Evolutionary conservation across 2,888 invertebrate species (phyloP).

Genomic region (Clepsis dumicolana): DNA sequence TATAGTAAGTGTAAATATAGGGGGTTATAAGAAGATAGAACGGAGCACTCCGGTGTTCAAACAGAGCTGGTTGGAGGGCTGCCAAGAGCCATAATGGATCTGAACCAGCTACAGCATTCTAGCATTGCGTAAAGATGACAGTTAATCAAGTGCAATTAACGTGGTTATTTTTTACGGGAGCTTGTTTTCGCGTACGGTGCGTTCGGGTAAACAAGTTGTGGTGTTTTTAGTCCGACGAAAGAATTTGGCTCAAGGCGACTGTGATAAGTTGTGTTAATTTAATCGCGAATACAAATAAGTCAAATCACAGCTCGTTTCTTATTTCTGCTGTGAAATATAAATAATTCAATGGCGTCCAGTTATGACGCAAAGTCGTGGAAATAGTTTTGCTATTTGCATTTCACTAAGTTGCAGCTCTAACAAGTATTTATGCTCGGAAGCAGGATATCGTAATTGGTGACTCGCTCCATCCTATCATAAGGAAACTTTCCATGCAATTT

Average conservation of each 20-base stretch:
- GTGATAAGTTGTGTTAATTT: slow-evolving; percentile 8
- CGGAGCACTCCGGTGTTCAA: slow-evolving; percentile 30
- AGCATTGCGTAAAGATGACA: slow-evolving; percentile 16
- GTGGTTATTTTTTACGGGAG: slow-evolving; percentile 31
- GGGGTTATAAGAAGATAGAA: slow-evolving; percentile 18
- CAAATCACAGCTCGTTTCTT: slow-evolving; percentile 9
- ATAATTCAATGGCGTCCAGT: neutral
- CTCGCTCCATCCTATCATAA: neutral
- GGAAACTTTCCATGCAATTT: neutral
- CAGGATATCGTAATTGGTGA: neutral
- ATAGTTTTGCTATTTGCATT: neutral
- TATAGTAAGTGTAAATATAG: slow-evolving; percentile 35
- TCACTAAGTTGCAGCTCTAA: neutral
- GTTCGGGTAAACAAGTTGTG: neutral
- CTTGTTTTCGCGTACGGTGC: slow-evolving; percentile 23
- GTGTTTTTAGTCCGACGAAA: neutral
- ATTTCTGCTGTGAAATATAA: neutral
- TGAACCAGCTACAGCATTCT: slow-evolving; percentile 26
- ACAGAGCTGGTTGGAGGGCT: slow-evolving; percentile 32
- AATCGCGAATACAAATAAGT: neutral
- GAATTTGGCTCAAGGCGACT: neutral
- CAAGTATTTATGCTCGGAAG: neutral
- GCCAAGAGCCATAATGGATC: slow-evolving; percentile 37
- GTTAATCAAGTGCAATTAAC: slow-evolving; percentile 34
- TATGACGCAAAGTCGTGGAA: neutral